Percentiles rank a stretch among this genome's conserved stretches.
Conservation (phyloP, 2,797 vertebrate species). For the Euthynnus affinis region DNA sequence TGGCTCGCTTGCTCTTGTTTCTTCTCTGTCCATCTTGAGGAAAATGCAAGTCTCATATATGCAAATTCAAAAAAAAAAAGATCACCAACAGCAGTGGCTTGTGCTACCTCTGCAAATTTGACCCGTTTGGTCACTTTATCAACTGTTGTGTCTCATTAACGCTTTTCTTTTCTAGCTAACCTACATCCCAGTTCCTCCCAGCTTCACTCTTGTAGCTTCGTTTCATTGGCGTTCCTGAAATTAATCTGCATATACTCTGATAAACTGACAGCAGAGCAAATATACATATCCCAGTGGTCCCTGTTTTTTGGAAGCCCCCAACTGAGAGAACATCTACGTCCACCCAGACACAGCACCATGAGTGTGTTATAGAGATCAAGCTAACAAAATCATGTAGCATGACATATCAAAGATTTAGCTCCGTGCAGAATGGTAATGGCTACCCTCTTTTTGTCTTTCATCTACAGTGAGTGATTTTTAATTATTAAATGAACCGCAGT, state of each 20-base stretch:
- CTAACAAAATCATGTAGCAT: background rate
- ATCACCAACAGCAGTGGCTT: background rate
- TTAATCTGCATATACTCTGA: constrained; percentile 32
- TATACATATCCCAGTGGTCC: constrained; percentile 15
- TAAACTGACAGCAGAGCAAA: constrained; percentile 27
- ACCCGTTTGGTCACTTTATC: background rate
- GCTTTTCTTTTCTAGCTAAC: constrained; percentile 1
- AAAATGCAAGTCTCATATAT: constrained; percentile 16
- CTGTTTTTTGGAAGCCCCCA: background rate
- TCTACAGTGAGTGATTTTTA: constrained; percentile 47
- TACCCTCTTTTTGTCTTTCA: constrained; percentile 31
- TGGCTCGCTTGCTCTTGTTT: constrained; percentile 29
- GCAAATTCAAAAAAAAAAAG: constrained; percentile 33
- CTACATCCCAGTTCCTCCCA: constrained; percentile 6
- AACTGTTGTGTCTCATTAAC: constrained; percentile 13
- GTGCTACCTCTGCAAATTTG: background rate
- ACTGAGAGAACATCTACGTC: constrained; percentile 25
- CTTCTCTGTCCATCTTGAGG: constrained; percentile 6
- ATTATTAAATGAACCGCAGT: constrained; percentile 47
- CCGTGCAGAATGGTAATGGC: constrained; percentile 3
- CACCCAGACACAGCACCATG: constrained; percentile 15
- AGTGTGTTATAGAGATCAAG: constrained; percentile 14
- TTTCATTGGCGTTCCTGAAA: constrained; percentile 29
- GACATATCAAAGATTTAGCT: constrained; percentile 20
- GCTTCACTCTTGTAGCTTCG: constrained; percentile 20